Base-by-base conservation (phyloP, 2,113 vertebrate genomes). In the Panthera uncia region DNA sequence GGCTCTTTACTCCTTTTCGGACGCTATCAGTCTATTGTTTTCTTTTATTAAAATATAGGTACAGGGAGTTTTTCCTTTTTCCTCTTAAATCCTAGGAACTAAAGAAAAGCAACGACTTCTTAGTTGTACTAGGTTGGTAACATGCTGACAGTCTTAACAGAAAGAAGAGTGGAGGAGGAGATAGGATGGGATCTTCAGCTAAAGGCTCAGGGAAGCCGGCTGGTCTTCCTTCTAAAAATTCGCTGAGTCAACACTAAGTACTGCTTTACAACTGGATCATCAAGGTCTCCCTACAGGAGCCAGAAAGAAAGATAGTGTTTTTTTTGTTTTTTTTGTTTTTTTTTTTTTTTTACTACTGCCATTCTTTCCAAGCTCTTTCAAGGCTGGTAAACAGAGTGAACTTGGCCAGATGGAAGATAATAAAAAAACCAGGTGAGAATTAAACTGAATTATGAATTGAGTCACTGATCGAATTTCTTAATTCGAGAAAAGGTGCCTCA, bases 401-500 rank as follows among this genome's bases (percentile, higher is more conserved):
- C 55, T 76, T 84, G 74, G 55, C 94, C 81, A 57, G 21, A 87
- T 4, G 78, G 50, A 87, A 38, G n/a, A 57, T 61, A 41, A 92
- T 1, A 87, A 52, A 78, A 94, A 94, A 69, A 61, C 73, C n/a
- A 36, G 21, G 0, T 82, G 66, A 97, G 55, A 97, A 95, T 78
- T 79, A 97, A 96, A 90, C 79, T 45, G 48, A 86, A 87, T 55
- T 71, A 89, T 50, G 66, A 94, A 74, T 76, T 33, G 93, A 73
- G 31, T 4, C 61, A 86, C 50, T 84, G 89, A 71, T 38, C 66
- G 18, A 55, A 66, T 55, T 94, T 71, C 48, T 36, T 71, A 79
- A 94, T 97, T 97, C 66, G 94, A 88, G 68, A 90, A 86, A 89
- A 76, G 76, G 21, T 83, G 52, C 50, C 81, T 89, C 50, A 88